These are phyloP conservation scores for Prionailurus bengalensis DNA, from an alignment of 2,113 vertebrate genomes.

Conservation along the genomic window DNA sequence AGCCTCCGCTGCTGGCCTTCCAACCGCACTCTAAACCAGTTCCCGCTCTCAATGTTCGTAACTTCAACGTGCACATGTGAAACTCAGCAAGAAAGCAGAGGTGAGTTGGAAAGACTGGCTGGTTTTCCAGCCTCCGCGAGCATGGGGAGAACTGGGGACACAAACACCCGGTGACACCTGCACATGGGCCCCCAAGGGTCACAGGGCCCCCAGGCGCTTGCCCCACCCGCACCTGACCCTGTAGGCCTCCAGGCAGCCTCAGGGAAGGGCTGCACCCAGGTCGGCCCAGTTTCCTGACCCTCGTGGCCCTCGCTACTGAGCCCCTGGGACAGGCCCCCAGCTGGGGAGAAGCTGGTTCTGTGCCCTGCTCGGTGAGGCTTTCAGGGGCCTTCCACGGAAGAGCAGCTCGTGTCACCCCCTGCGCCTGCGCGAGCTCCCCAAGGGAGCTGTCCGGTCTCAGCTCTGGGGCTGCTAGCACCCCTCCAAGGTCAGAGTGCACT, in stretches of 20 bases:
- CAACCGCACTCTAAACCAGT: neutral
- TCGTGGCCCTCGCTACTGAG: neutral
- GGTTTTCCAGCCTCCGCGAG: too few relatives aligned
- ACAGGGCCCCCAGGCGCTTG: neutral
- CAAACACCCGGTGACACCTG: neutral
- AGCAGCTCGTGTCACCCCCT: neutral
- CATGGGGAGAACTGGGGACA: neutral
- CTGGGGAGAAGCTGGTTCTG: neutral
- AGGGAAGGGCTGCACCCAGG: neutral
- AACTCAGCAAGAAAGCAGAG: rapidly evolving
- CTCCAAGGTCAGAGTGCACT: neutral
- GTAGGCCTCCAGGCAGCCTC: too few relatives aligned
- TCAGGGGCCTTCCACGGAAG: rapidly evolving
- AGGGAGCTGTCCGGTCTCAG: neutral
- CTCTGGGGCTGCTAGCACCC: neutral
- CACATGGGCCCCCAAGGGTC: too few relatives aligned
- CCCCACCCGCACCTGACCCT: too few relatives aligned
- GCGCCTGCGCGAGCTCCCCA: neutral
- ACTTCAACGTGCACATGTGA: rapidly evolving
- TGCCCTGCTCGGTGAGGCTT: neutral
- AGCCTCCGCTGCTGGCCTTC: neutral
- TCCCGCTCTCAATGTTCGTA: rapidly evolving
- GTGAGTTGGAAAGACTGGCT: rapidly evolving
- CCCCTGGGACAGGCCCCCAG: neutral
- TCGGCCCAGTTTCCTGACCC: neutral